Evolutionary conservation across 2,888 invertebrate species (phyloP).

Genomic region (Lasius platythorax): DNA sequence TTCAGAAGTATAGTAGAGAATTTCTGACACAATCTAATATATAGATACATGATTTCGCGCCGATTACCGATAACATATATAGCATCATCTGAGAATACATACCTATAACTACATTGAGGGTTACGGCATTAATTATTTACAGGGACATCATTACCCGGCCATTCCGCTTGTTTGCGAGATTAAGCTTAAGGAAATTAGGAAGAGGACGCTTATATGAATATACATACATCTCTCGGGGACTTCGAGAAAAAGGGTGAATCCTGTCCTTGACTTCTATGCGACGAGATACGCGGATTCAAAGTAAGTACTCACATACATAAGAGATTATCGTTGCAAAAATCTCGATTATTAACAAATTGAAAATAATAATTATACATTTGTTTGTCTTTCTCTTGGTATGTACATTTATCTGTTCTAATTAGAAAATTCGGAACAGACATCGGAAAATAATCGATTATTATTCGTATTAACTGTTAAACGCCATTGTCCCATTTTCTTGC

Average conservation of each 20-base stretch:
- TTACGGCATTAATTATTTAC: constrained; percentile 57
- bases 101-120: constrained; percentile 32
- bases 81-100: constrained; percentile 22
- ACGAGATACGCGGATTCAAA: constrained; percentile 29
- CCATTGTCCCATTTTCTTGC: constrained; percentile 15
- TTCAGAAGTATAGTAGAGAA: constrained; percentile 3
- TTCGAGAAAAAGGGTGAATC: constrained; percentile 3
- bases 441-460: constrained; percentile 8
- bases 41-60: neutral
- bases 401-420: neutral
- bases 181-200: constrained; percentile 38
- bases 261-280: constrained; percentile 33
- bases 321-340: neutral
- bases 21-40: neutral
- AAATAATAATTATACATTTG: neutral
- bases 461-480: constrained; percentile 4
- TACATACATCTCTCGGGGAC: neutral
- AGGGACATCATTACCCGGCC: constrained; percentile 63
- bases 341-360: neutral
- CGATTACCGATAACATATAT: constrained; percentile 28
- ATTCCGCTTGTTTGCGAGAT: constrained; percentile 67
- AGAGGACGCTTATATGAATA: neutral
- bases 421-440: neutral
- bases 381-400: neutral
- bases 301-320: constrained; percentile 5